These are phyloP conservation scores for Phataginus tetradactyla DNA, from an alignment of 2,797 vertebrate species.

Conservation along the genomic window DNA sequence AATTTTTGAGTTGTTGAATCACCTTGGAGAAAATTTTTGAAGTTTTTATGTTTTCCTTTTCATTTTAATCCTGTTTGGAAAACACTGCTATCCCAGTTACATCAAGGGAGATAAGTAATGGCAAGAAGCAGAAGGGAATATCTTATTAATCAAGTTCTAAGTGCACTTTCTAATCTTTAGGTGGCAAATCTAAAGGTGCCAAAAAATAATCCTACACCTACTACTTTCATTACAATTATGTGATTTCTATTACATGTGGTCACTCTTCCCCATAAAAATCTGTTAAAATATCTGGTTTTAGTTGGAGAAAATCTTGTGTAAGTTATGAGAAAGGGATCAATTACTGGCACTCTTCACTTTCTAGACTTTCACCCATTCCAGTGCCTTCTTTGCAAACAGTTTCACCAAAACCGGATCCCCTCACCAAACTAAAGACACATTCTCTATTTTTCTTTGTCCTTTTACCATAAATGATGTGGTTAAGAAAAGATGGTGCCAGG, in stretches of 20 bases:
- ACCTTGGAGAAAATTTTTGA: not conserved
- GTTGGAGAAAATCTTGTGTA: not conserved
- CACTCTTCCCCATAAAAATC: not conserved
- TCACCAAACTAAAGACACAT: slow-evolving; percentile 35
- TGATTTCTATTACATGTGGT: not conserved
- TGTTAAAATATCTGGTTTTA: not conserved
- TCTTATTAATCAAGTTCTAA: not conserved
- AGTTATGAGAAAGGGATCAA: not conserved
- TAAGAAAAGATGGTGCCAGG: slow-evolving; percentile 67
- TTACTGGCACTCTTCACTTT: not conserved
- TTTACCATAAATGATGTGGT: slow-evolving; percentile 66
- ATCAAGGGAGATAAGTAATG: not conserved
- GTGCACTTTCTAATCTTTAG: not conserved
- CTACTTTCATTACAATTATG: not conserved
- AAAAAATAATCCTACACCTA: not conserved
- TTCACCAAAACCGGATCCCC: not conserved
- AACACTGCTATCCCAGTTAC: not conserved
- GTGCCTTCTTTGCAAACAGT: not conserved
- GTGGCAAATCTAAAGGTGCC: not conserved
- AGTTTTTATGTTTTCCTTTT: not conserved
- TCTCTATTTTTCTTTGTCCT: slow-evolving; percentile 72
- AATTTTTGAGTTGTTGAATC: not conserved
- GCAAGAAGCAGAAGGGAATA: not conserved
- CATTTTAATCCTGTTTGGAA: not conserved
- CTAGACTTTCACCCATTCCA: not conserved